Base-by-base conservation (phyloP, 2,797 vertebrate genomes). In the Galago senegalensis region DNA sequence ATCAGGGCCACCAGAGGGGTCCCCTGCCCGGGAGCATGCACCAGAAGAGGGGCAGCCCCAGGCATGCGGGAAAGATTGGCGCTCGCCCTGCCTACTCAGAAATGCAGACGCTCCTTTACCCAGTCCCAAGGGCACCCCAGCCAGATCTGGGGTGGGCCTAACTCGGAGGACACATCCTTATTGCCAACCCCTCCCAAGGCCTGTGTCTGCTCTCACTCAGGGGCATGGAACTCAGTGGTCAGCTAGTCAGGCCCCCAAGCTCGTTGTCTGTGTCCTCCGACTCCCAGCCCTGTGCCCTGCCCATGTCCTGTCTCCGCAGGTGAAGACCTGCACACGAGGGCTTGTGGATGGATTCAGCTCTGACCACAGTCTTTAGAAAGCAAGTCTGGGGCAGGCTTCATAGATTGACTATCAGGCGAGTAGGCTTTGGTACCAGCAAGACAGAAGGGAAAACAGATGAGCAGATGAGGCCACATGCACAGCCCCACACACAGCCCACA, bases 401-500 rank as follows among this genome's bases (percentile, higher is more conserved):
- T 14, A 43, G n/a, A 60, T 29, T 5, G 58, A 20, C 46, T 58
- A 11, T n/a, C 29, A 3, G 21, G 60, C 0, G 0, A 21, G 31
- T 1, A 53, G 23, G n/a, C 7, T 77, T 85, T 61, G 81, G 2
- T n/a, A 43, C 34, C 14, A 29, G 27, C 34, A 21, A 61, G n/a
- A 27, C 29, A 20, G 21, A 49, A 12, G 34, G 16, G 12, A 60
- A 37, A 40, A 1, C 0, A 43, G 49, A 49, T 4, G n/a, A n/a
- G 23, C 9, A 11, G 0, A 34, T 1, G 11, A 77, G 43, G 60
- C 81, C 2, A 0, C 6, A 10, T 17, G 14, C 8, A 13, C 17
- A 17, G 14, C 46, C 14, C 40, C 0, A 0, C 16, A 0, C 7
- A 14, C 17, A 0, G 9, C 67, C 61, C 7, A 18, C 16, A 16